Conservation (phyloP, 1,140 invertebrate genomes). For the Conopomorpha cramerella region DNA sequence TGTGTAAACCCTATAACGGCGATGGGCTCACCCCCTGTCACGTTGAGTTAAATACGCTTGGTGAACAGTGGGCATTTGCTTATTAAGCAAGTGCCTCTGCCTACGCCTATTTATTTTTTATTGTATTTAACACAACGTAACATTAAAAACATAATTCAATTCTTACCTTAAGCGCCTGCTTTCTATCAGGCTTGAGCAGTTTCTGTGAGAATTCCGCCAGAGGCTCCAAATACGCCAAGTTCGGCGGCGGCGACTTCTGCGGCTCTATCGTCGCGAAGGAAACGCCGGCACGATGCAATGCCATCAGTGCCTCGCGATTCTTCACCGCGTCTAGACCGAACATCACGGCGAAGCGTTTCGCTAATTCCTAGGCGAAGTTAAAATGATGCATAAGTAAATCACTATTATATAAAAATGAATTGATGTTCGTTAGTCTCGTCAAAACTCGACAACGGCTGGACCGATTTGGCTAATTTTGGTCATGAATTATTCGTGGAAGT, state of each 20-base stretch:
- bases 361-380: constrained; percentile 81
- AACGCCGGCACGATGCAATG: constrained; percentile 93
- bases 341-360: constrained; percentile 94
- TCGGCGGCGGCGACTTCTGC: constrained; percentile 73
- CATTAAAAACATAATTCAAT: not conserved
- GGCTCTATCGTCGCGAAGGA: constrained; percentile 78
- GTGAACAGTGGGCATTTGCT: not conserved
- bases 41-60: not conserved
- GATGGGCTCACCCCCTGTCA: too few relatives aligned
- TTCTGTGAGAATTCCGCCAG: constrained; percentile 96
- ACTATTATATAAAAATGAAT: too few relatives aligned
- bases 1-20: too few relatives aligned
- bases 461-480: too few relatives aligned
- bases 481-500: too few relatives aligned
- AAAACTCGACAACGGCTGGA: too few relatives aligned
- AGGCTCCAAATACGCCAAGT: constrained; percentile 93
- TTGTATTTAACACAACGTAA: not conserved
- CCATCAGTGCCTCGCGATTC: constrained; percentile 96
- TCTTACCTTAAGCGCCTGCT: constrained; percentile 70
- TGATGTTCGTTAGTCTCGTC: too few relatives aligned
- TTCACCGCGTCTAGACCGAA: constrained; percentile 97
- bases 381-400: too few relatives aligned
- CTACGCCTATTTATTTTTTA: constrained; percentile 45
- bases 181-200: constrained; percentile 94
- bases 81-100: not conserved